phyloP scores from a whole-genome alignment of 2,888 invertebrate genomes.

The Lasioglossum oenotherae region DNA sequence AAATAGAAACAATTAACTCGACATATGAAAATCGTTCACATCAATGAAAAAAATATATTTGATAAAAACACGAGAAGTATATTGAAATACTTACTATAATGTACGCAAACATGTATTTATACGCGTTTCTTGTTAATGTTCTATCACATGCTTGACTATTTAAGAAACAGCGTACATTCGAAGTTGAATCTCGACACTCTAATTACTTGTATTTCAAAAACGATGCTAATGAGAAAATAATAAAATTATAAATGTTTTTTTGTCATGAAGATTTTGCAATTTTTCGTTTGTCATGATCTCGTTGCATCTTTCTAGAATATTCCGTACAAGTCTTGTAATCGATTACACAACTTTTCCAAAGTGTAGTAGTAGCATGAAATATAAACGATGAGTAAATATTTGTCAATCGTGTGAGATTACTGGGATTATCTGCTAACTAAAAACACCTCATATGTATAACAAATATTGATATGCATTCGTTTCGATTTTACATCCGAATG shows the following conservation, averaged over 20 bases:
- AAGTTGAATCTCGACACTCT: constrained; percentile 11
- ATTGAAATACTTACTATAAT: constrained; percentile 20
- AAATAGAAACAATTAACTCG: not conserved
- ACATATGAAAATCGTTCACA: not conserved
- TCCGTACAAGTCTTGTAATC: not conserved
- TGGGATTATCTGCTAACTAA: constrained; percentile 2
- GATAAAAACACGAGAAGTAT: not conserved
- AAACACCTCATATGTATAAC: not conserved
- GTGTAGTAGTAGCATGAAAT: constrained; percentile 9
- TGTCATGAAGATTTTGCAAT: constrained; percentile 10
- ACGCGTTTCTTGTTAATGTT: constrained; percentile 9
- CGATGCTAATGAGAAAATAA: not conserved
- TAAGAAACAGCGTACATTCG: not conserved
- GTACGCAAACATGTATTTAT: constrained; percentile 12
- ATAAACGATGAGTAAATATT: constrained; percentile 14
- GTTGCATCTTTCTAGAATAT: not conserved
- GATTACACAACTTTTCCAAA: constrained; percentile 9
- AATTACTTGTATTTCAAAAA: constrained; percentile 23
- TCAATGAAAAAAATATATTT: not conserved
- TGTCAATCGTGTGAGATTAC: not conserved
- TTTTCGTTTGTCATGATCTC: constrained; percentile 15
- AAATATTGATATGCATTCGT: not conserved
- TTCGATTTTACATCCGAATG: constrained; percentile 9
- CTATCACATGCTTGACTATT: not conserved
- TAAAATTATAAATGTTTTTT: constrained; percentile 17